Evolutionary conservation across 1,140 invertebrate species (phyloP).

Genomic region (Drosophila quadrilineata): DNA sequence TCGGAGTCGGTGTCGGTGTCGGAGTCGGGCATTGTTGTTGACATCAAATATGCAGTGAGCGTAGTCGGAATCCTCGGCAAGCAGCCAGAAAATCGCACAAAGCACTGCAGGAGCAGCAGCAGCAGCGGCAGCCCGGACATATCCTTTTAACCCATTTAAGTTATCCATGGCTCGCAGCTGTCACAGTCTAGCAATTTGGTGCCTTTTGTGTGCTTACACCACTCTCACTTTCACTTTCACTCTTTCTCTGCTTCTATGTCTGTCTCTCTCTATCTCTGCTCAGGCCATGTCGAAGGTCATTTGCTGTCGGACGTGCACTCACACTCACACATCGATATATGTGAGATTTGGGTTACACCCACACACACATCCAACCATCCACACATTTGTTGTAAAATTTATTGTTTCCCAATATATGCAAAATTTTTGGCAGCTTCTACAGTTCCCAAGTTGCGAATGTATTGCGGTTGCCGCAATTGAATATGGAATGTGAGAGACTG

Average conservation of each 20-base stretch:
- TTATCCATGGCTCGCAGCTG: constrained; percentile 75
- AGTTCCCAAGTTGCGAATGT: constrained; percentile 39
- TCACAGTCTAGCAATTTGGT: constrained; percentile 76
- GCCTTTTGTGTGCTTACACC: constrained; percentile 57
- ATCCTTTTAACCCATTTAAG: constrained; percentile 78
- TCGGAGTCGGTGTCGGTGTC: too few species aligned
- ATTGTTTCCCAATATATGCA: constrained; percentile 79
- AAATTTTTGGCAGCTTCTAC: constrained; percentile 52
- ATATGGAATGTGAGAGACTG: too few species aligned
- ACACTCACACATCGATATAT: constrained; percentile 1
- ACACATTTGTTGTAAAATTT: constrained; percentile 67
- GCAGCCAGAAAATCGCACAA: constrained; percentile 49
- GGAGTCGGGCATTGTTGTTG: constrained; percentile 33
- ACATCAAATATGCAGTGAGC: constrained; percentile 44
- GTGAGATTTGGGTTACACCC: not conserved
- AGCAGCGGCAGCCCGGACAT: constrained; percentile 20
- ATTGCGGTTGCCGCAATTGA: constrained; percentile 73
- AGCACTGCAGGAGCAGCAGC: constrained; percentile 24
- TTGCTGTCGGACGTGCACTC: constrained; percentile 48
- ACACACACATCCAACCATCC: constrained; percentile 22
- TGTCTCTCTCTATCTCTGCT: too few species aligned
- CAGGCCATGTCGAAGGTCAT: constrained; percentile 60
- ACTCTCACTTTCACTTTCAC: too few species aligned
- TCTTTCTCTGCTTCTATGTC: too few species aligned
- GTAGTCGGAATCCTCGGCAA: constrained; percentile 30